These are phyloP conservation scores for Andrena minutula DNA, from an alignment of 2,888 invertebrate genomes.

Conservation along the genomic window DNA sequence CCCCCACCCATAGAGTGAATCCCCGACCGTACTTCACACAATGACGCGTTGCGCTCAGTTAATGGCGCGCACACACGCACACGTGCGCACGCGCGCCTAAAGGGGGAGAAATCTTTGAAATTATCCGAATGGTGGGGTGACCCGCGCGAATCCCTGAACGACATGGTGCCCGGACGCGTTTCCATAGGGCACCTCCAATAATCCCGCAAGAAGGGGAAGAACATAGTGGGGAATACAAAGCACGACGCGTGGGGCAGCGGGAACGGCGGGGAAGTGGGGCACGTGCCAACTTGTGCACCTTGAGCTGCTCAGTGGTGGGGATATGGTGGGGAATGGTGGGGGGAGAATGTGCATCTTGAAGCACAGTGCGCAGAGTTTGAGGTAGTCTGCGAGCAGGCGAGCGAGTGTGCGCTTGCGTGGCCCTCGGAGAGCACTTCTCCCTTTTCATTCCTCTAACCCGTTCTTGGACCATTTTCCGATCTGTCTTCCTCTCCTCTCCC, in stretches of 20 bases:
- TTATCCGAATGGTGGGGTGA: conserved; percentile 21
- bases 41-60: conserved; percentile 8
- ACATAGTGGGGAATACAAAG: conserved; percentile 20
- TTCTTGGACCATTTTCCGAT: neutral
- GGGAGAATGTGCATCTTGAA: conserved; percentile 53
- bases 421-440: conserved; percentile 57
- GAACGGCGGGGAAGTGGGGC: conserved; percentile 33
- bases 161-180: neutral
- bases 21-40: neutral
- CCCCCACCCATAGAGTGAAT: neutral
- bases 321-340: conserved; percentile 31
- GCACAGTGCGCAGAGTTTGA: conserved; percentile 51
- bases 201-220: conserved; percentile 26
- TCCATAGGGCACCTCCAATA: conserved; percentile 33
- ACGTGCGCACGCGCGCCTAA: conserved; percentile 18
- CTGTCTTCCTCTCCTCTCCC: neutral
- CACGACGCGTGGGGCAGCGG: conserved; percentile 7
- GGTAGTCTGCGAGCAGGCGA: conserved; percentile 81
- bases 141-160: conserved; percentile 41
- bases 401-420: conserved; percentile 82
- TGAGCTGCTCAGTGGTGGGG: conserved; percentile 20
- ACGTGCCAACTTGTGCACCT: conserved; percentile 29
- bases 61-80: conserved; percentile 19
- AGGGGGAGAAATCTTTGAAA: conserved; percentile 24
- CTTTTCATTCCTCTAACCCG: conserved; percentile 14